Evolutionary conservation across 2,797 vertebrate genomes (phyloP), one percentile per base, ranked within the genome.

Genomic region (Hydrocynus forskahlii): DNA sequence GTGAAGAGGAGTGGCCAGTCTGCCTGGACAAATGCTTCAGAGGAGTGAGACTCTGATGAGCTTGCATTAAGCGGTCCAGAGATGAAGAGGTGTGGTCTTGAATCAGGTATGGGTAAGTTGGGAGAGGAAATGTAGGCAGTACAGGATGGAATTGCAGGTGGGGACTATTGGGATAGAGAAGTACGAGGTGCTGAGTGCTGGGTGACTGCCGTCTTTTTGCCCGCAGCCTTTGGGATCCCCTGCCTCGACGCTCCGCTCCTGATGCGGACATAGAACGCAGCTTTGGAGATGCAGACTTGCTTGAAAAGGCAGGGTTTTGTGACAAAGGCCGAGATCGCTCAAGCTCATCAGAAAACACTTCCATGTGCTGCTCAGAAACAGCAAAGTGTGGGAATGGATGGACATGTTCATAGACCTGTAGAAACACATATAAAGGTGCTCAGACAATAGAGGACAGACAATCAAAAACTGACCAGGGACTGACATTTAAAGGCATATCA

Each of bases 131-230:
- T 0, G 92, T 87, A 3, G 94, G 94, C 1, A 95, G 90, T 25
- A 94, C 81, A 0, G 94, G 94, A 83, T 89, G 94, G 54, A 91
- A 94, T 83, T 91, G 92, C 78, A 92, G 90, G 21, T 93, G 91
- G 0, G 94, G 92, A 16, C 84, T 89, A 72, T 92, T 94, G 6
- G 94, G 94, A 78, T 94, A 95, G 0, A 94, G 92, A 6, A 98
- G 87, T 83, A 96, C 25, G 90, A 96, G 0, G 90, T 96, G 94
- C 66, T 92, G 86, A 84, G 0, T 86, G 86, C 77, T 92, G 83
- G 16, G 91, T 87, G 81, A 91, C 89, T 21, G 90, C 86, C 35
- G 68, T 90, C 92, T 90, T 0, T 90, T 83, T 0, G 91, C 90
- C 81, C 54, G 92, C 86, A 45, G 88, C 87, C 79, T 93, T 70